phyloP scores from a whole-genome alignment of 2,797 vertebrate species.

The Chloroceryle amazona region DNA sequence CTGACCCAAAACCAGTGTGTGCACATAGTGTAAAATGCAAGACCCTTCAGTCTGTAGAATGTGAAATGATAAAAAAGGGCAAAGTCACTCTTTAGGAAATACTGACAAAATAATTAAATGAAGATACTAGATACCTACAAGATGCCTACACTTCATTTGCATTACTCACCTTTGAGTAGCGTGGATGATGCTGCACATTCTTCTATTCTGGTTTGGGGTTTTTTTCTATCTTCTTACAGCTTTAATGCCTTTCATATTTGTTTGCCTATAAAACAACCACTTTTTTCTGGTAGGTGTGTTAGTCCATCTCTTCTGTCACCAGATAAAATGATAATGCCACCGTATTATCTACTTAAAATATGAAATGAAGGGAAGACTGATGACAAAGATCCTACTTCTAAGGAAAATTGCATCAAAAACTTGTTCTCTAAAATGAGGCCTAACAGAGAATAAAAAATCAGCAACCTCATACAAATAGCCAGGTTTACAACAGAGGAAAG shows the following conservation, averaged over 20 bases:
- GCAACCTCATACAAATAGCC: not conserved
- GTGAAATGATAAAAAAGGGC: not conserved
- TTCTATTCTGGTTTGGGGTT: not conserved
- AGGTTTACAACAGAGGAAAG: not conserved
- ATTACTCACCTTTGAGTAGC: not conserved
- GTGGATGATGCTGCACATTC: not conserved
- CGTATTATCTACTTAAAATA: not conserved
- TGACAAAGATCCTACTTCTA: not conserved
- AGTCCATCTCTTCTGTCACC: not conserved
- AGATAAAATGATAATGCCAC: not conserved
- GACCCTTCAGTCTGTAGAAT: not conserved
- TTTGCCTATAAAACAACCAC: not conserved
- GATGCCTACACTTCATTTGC: not conserved
- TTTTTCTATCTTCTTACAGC: not conserved
- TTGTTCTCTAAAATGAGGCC: not conserved
- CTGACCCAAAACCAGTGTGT: no score
- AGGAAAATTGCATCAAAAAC: not conserved
- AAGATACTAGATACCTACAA: not conserved
- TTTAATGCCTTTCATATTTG: not conserved
- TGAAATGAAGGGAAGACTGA: not conserved
- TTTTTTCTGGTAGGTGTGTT: not conserved
- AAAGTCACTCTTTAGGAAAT: not conserved
- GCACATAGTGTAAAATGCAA: not conserved
- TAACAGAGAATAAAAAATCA: not conserved
- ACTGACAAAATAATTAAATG: not conserved